These are phyloP conservation scores for Salvelinus sp. DNA, from an alignment of 2,113 vertebrate species.

Conservation along the genomic window DNA sequence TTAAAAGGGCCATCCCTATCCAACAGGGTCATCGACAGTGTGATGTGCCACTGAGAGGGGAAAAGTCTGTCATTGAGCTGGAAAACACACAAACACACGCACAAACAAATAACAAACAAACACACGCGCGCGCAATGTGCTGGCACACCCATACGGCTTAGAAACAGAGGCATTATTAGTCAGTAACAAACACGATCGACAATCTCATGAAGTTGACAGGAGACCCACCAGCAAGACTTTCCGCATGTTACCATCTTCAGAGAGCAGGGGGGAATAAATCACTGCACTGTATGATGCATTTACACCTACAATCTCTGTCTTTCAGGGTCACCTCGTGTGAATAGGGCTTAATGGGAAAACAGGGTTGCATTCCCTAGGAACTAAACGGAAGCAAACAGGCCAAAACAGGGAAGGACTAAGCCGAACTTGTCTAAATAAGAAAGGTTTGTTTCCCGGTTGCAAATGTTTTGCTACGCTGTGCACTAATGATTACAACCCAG, in stretches of 20 bases:
- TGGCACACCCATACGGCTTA: not conserved
- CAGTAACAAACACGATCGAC: not conserved
- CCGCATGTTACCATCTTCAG: too few species aligned
- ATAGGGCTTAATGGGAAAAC: too few species aligned
- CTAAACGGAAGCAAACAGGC: too few species aligned
- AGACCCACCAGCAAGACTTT: not conserved
- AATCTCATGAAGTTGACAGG: not conserved
- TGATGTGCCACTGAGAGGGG: constrained; percentile 46
- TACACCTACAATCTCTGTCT: too few species aligned
- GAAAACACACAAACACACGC: constrained; percentile 10
- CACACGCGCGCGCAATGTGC: not conserved
- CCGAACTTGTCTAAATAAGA: not conserved
- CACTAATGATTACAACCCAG: not conserved
- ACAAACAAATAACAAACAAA: constrained; percentile 24
- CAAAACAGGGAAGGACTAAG: not conserved
- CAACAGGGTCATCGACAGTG: constrained; percentile 63
- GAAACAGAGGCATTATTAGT: not conserved
- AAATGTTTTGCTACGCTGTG: too few species aligned
- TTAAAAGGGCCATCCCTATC: constrained; percentile 57
- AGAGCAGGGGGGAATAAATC: too few species aligned
- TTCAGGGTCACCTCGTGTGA: too few species aligned
- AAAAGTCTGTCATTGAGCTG: constrained; percentile 37
- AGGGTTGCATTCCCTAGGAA: too few species aligned
- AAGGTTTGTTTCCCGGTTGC: not conserved
- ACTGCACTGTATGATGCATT: too few species aligned